These are phyloP conservation scores for Styela clava DNA, from an alignment of 23 tunicate genomes.

Conservation along the genomic window DNA sequence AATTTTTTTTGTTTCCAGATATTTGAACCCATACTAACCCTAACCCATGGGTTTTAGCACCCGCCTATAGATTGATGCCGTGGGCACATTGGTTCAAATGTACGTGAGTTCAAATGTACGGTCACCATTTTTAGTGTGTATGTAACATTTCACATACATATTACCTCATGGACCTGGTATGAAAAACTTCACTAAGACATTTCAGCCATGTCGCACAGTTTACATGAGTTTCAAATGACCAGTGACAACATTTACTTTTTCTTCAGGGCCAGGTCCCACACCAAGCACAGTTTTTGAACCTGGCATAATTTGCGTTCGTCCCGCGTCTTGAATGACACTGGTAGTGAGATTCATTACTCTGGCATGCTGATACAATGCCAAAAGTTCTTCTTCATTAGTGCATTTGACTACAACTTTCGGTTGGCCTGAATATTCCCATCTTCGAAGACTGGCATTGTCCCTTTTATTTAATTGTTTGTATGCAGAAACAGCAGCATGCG, in stretches of 20 bases:
- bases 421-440: constrained; percentile 83
- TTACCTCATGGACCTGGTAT: no score
- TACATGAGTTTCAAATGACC: constrained; percentile 85
- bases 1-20: no score
- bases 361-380: constrained; percentile 65
- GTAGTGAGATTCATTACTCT: constrained; percentile 49
- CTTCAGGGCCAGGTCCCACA: constrained; percentile 84
- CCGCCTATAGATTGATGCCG: no score
- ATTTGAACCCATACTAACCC: no score
- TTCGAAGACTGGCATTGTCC: constrained; percentile 26
- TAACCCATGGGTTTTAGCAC: no score
- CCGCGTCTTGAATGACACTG: constrained; percentile 85
- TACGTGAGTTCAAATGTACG: no score
- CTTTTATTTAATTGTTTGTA: constrained; percentile 36
- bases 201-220: no score
- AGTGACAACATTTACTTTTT: constrained; percentile 56
- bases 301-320: constrained; percentile 85
- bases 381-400: constrained; percentile 59
- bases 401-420: constrained; percentile 87
- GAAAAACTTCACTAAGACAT: no score
- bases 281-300: constrained; percentile 92
- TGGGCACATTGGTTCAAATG: no score
- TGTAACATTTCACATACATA: no score
- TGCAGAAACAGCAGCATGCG: constrained; percentile 92
- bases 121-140: no score